Conservation (phyloP, 2,888 invertebrate genomes). For the Empis stercorea region DNA sequence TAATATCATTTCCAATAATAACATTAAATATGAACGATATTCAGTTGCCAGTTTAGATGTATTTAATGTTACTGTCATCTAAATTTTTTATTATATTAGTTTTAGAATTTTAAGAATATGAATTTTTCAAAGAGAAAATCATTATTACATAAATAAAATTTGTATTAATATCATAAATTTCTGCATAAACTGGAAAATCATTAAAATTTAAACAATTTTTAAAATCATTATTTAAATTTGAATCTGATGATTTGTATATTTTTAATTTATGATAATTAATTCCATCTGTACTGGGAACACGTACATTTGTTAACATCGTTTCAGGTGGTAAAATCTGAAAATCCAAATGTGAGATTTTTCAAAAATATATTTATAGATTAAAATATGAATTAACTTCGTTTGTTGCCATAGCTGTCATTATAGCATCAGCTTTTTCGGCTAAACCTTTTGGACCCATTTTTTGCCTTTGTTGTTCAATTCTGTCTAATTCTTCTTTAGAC, state of each 20-base stretch:
- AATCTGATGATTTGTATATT: slow-evolving; percentile 25
- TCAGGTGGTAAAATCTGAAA: slow-evolving; percentile 53
- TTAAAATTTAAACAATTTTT: slow-evolving; percentile 44
- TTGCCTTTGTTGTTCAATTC: slow-evolving; percentile 53
- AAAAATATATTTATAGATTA: no score
- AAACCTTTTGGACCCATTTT: slow-evolving; percentile 57
- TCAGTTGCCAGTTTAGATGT: slow-evolving; percentile 45
- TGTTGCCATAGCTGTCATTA: slow-evolving; percentile 55
- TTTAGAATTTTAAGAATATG: no score
- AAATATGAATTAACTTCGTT: slow-evolving; percentile 54
- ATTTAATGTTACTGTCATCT: slow-evolving; percentile 64
- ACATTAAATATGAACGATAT: slow-evolving; percentile 57
- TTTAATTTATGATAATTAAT: slow-evolving; percentile 55
- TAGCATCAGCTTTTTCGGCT: slow-evolving; percentile 42
- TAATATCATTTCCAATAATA: slow-evolving; percentile 59
- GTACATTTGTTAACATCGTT: slow-evolving; percentile 56
- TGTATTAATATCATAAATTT: slow-evolving; percentile 66
- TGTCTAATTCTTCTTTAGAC: slow-evolving; percentile 56
- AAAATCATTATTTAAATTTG: slow-evolving; percentile 29
- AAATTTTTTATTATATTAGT: slow-evolving; percentile 7
- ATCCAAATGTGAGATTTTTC: no score
- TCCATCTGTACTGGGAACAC: slow-evolving; percentile 59
- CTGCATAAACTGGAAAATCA: slow-evolving; percentile 58
- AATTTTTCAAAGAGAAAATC: not conserved
- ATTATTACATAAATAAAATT: slow-evolving; percentile 66